Conservation (phyloP, 2,797 vertebrate genomes). For the Macropodus opercularis region DNA sequence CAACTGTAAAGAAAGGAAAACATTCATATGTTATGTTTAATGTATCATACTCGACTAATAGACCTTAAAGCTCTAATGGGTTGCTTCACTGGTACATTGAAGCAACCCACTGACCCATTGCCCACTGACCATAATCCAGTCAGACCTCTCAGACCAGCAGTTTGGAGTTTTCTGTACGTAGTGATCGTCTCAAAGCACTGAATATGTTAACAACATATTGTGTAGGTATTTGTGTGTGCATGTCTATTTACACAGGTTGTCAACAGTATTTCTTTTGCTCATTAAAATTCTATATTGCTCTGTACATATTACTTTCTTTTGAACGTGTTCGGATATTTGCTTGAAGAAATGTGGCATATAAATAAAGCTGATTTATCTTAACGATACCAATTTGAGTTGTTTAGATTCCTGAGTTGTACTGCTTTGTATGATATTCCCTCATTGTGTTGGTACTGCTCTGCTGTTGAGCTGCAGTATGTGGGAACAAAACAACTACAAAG, state of each 20-base stretch:
- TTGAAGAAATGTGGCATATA: neutral
- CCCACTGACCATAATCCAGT: neutral
- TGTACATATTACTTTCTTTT: neutral
- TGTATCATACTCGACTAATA: constrained; percentile 3
- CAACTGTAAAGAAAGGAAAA: constrained; percentile 22
- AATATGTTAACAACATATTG: neutral
- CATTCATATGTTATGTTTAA: constrained; percentile 16
- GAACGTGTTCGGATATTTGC: neutral
- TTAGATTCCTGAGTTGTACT: neutral
- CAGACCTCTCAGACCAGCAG: neutral
- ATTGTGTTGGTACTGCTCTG: neutral
- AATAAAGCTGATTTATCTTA: neutral
- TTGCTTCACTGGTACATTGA: neutral
- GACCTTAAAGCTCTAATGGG: constrained; percentile 12
- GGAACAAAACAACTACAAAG: no score
- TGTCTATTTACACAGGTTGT: no score
- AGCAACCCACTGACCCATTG: no score
- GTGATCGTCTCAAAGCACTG: neutral
- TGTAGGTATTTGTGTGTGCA: neutral
- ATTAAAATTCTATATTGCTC: neutral
- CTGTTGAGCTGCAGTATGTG: neutral
- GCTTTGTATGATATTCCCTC: neutral
- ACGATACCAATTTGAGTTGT: neutral
- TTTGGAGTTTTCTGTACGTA: neutral
- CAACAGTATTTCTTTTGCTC: neutral